Evolutionary conservation across 2,113 vertebrate genomes (phyloP).

Genomic region (Pangasianodon gigas): DNA sequence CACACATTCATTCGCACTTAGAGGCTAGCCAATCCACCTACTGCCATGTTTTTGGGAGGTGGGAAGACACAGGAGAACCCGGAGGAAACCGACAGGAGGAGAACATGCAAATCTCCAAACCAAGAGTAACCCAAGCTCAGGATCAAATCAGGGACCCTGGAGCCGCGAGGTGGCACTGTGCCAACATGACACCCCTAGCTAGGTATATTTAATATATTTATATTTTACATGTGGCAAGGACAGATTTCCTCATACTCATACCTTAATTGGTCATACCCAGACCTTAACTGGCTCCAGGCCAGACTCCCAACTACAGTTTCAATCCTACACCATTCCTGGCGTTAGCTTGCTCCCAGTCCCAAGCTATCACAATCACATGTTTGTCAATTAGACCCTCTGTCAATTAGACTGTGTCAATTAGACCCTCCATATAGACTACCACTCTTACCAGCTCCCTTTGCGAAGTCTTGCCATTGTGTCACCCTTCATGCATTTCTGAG

Average conservation of each 20-base stretch:
- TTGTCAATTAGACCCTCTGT: background rate
- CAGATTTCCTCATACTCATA: background rate
- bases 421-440: background rate
- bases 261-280: background rate
- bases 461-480: background rate
- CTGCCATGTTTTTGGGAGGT: background rate
- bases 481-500: background rate
- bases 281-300: too few species aligned
- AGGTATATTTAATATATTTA: background rate
- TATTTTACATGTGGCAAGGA: background rate
- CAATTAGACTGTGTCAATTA: too few species aligned
- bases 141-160: background rate
- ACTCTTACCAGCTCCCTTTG: background rate
- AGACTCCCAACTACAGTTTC: background rate
- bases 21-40: background rate
- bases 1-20: background rate
- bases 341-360: background rate
- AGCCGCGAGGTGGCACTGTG: background rate
- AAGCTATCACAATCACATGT: background rate
- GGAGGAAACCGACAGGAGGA: background rate
- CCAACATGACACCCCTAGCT: background rate
- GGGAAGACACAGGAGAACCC: too few species aligned
- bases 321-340: background rate
- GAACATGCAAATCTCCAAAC: background rate
- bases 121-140: background rate